phyloP scores from a whole-genome alignment of 2,113 vertebrate genomes.

The Trematocara variabile region DNA sequence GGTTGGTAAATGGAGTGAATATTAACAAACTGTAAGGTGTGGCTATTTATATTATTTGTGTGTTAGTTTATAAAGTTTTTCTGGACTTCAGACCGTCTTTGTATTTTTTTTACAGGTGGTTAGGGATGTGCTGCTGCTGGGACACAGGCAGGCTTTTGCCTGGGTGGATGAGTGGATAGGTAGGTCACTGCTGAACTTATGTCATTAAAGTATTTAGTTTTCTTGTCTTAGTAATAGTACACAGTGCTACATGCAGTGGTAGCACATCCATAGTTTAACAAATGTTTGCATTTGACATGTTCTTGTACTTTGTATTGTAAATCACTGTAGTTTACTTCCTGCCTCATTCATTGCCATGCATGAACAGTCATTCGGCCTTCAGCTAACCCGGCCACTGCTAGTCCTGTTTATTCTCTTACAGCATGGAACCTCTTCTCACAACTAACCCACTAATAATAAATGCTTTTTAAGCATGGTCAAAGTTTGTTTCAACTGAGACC shows the following conservation, averaged over 20 bases:
- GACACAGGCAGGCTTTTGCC: constrained; percentile 95
- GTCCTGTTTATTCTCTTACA: not conserved
- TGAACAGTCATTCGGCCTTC: not conserved
- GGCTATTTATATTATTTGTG: not conserved
- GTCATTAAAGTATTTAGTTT: not conserved
- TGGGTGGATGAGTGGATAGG: constrained; percentile 99
- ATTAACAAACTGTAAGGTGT: not conserved
- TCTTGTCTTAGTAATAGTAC: not conserved
- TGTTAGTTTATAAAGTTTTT: not conserved
- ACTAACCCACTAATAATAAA: not conserved
- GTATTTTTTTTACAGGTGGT: constrained; percentile 78
- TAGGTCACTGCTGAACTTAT: constrained; percentile 65
- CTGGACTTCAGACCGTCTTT: fast-evolving
- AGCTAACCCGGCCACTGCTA: not conserved
- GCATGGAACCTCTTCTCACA: constrained; percentile 12
- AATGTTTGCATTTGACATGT: not conserved
- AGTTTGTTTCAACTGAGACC: not conserved
- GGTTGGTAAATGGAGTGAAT: not conserved
- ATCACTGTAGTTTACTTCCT: not conserved
- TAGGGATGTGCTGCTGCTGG: constrained; percentile 89
- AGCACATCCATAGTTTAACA: not conserved
- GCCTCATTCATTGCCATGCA: not conserved
- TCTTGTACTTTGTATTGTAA: not conserved
- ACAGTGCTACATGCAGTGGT: not conserved
- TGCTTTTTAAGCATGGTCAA: not conserved